Percentiles rank a stretch among this genome's conserved stretches.
Evolutionary conservation across 2,113 vertebrate species (phyloP).

Genomic region (Eulacestoma nigropectus): DNA sequence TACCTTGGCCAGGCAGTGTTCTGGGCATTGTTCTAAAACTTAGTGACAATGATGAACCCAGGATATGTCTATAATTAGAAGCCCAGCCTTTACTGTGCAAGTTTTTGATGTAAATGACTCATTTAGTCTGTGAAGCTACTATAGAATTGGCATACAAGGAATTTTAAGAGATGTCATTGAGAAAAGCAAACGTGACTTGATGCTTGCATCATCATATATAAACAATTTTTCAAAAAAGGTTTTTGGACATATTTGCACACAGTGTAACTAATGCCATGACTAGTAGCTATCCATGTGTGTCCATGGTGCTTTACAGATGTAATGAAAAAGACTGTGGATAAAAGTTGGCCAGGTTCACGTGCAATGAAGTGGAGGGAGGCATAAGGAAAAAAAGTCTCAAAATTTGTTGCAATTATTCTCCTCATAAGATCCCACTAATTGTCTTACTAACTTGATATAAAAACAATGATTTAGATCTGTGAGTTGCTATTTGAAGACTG

Average conservation of each 20-base stretch:
- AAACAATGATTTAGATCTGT: not conserved
- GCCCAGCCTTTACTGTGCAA: not conserved
- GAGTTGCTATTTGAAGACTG: not conserved
- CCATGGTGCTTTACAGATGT: not conserved
- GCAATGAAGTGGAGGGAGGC: not conserved
- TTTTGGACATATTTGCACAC: not conserved
- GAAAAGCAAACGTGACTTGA: not conserved
- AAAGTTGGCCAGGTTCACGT: not conserved
- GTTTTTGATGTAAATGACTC: not conserved
- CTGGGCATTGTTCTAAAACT: not conserved
- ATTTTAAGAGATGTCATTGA: not conserved
- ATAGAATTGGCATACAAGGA: not conserved
- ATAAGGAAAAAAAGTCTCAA: not conserved
- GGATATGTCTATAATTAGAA: not conserved
- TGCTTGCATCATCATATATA: not conserved
- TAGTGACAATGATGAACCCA: not conserved
- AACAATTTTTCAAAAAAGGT: not conserved
- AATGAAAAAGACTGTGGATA: not conserved
- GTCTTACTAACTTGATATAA: not conserved
- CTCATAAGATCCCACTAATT: not conserved
- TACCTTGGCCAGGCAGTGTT: not conserved
- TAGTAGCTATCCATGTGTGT: not conserved
- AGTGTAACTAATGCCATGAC: not conserved
- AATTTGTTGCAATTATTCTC: not conserved
- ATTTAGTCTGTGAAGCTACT: not conserved